Evolutionary conservation across 2,888 invertebrate genomes (phyloP).

Genomic region (Deilephila porcellus): DNA sequence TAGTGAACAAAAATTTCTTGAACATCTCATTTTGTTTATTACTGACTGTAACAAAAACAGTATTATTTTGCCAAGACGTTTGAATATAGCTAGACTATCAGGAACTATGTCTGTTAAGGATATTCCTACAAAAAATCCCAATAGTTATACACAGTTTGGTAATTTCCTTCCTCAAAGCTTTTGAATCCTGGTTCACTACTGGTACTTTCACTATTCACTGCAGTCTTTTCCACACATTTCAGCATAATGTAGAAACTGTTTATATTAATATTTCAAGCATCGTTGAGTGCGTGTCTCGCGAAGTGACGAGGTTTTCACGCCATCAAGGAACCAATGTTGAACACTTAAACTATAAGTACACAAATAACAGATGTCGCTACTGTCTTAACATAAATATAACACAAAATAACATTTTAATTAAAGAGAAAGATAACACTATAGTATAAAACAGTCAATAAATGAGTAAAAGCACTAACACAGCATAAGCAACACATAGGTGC

Average conservation of each 20-base stretch:
- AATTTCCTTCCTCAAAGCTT: no score
- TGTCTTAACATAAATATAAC: background rate
- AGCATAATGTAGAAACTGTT: background rate
- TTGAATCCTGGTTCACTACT: background rate
- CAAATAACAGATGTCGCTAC: background rate
- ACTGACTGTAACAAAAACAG: no score
- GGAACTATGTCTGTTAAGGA: no score
- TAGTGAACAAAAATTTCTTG: background rate
- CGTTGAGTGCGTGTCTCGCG: background rate
- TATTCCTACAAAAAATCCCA: no score
- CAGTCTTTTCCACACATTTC: conserved; percentile 1
- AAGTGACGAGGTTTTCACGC: conserved; percentile 2
- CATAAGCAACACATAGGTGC: no score
- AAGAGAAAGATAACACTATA: no score
- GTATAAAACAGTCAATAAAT: no score
- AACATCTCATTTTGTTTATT: no score
- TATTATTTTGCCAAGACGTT: no score
- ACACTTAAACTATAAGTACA: background rate
- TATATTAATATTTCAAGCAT: background rate
- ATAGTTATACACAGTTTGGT: no score
- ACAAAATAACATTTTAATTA: conserved; percentile 3
- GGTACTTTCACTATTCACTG: background rate
- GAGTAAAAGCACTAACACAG: no score
- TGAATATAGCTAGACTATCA: no score
- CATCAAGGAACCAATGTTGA: background rate